These are phyloP conservation scores for Apeira syringaria DNA, from an alignment of 2,888 invertebrate genomes.

Conservation along the genomic window DNA sequence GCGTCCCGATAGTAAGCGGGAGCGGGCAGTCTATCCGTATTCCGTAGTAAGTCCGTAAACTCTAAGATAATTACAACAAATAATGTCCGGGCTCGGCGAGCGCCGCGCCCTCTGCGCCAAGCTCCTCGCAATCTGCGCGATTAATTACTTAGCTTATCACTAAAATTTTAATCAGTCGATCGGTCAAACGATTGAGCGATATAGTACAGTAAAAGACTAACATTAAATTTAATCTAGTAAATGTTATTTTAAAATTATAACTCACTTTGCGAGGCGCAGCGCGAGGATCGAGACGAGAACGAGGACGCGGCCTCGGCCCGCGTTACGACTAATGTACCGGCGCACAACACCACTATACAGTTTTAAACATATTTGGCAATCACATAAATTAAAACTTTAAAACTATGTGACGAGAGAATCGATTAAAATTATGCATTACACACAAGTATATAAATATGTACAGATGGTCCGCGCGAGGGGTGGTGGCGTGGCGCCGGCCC, in stretches of 20 bases:
- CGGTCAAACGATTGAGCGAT: conserved; percentile 84
- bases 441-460: conserved; percentile 74
- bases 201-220: conserved; percentile 83
- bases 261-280: conserved; percentile 69
- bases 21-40: conserved; percentile 57
- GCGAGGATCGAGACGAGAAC: conserved; percentile 41
- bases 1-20: conserved; percentile 35
- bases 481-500: conserved; percentile 41
- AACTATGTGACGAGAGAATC: conserved; percentile 82
- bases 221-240: conserved; percentile 83
- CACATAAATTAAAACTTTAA: conserved; percentile 81
- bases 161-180: conserved; percentile 84
- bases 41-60: conserved; percentile 59
- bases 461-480: conserved; percentile 66
- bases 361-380: conserved; percentile 80
- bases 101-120: conserved; percentile 32
- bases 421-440: conserved; percentile 83
- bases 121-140: conserved; percentile 36
- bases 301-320: conserved; percentile 39
- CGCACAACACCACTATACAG: conserved; percentile 68
- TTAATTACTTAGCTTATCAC: conserved; percentile 81
- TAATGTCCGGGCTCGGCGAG: conserved; percentile 34
- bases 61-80: conserved; percentile 69
- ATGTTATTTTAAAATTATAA: conserved; percentile 82
- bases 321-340: conserved; percentile 55